Evolutionary conservation across 2,888 invertebrate species (phyloP).

Genomic region (Colletes collaris): DNA sequence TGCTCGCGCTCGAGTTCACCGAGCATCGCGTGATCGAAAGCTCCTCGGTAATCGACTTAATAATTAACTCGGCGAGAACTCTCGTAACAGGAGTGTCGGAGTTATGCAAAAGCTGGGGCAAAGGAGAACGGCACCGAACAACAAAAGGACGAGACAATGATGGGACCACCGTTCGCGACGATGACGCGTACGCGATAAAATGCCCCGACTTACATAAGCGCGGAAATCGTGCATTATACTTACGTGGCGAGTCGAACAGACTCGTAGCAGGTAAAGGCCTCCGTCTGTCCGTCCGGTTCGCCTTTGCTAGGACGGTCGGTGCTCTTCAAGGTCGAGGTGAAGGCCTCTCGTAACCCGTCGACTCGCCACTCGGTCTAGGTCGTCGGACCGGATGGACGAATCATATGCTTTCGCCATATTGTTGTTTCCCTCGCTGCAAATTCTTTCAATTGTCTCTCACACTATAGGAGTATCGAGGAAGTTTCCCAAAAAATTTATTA

Average conservation of each 20-base stretch:
- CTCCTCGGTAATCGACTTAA: not conserved
- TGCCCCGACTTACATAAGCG: conserved; percentile 71
- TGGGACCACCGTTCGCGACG: conserved; percentile 22
- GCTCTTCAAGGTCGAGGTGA: conserved; percentile 78
- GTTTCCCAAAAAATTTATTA: too few relatives aligned
- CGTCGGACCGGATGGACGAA: conserved; percentile 60
- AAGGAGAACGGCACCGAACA: not conserved
- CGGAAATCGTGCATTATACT: conserved; percentile 75
- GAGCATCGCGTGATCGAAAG: too few relatives aligned
- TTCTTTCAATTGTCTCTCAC: not conserved
- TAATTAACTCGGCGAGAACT: conserved; percentile 3
- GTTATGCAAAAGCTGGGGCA: conserved; percentile 27
- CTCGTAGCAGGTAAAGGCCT: conserved; percentile 50
- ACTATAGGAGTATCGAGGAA: too few relatives aligned
- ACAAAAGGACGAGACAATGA: conserved; percentile 36
- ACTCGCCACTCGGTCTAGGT: conserved; percentile 67
- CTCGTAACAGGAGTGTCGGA: not conserved
- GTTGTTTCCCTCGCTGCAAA: conserved; percentile 2
- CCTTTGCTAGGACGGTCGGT: conserved; percentile 77
- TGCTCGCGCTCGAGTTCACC: too few relatives aligned
- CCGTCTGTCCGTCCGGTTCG: conserved; percentile 65
- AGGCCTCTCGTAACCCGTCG: conserved; percentile 72
- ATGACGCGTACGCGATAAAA: conserved; percentile 58
- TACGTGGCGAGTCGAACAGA: conserved; percentile 62
- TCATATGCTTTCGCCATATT: conserved; percentile 21